A percentile compares a stretch with the other conserved stretches of the same genome.
Conservation (phyloP, 1,140 invertebrate species). For the Thaumetopoea pityocampa region DNA sequence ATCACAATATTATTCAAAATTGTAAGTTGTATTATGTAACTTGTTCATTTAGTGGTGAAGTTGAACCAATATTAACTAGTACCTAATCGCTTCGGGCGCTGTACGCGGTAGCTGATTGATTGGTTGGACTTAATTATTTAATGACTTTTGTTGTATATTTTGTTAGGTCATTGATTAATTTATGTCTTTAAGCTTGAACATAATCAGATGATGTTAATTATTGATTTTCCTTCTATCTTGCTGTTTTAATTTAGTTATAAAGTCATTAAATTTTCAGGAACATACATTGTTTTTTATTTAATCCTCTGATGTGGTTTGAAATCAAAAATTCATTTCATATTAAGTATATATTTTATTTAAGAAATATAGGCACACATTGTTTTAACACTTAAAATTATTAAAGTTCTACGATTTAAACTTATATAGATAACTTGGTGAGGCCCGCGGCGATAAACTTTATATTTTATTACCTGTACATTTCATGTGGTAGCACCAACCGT, state of each 20-base stretch:
- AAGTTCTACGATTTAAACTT: no score
- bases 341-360: background rate
- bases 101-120: slow-evolving; percentile 56
- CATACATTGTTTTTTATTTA: slow-evolving; percentile 38
- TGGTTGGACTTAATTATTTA: slow-evolving; percentile 71
- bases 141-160: slow-evolving; percentile 76
- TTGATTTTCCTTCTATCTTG: slow-evolving; percentile 72
- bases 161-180: slow-evolving; percentile 76
- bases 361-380: no score
- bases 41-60: slow-evolving; percentile 65
- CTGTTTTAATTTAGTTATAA: slow-evolving; percentile 77
- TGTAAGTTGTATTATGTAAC: slow-evolving; percentile 72
- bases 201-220: slow-evolving; percentile 70
- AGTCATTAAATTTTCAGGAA: slow-evolving; percentile 76
- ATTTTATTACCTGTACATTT: no score
- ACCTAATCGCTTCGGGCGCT: slow-evolving; percentile 46
- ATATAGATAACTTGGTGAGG: no score
- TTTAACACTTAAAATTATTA: no score
- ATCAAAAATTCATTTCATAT: slow-evolving; percentile 9
- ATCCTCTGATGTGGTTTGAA: background rate
- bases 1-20: slow-evolving; percentile 75
- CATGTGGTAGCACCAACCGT: no score
- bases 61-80: slow-evolving; percentile 43
- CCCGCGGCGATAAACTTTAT: no score
- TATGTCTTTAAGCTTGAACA: slow-evolving; percentile 66